phyloP scores from a whole-genome alignment of 2,888 invertebrate genomes.

The Dasypolia templi region DNA sequence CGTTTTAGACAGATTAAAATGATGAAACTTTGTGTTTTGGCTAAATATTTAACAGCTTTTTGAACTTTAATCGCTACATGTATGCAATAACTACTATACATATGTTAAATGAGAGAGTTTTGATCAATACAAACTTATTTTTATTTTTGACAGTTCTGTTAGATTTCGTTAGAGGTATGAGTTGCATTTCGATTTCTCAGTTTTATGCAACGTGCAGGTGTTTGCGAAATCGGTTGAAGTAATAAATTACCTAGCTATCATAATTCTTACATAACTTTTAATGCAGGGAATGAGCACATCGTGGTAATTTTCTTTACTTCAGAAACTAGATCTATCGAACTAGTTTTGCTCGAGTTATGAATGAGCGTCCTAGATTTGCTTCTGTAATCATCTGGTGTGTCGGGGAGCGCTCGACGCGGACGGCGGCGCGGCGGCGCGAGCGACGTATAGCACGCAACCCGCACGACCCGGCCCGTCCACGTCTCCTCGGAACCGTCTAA shows the following conservation, averaged over 20 bases:
- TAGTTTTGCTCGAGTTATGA: slow-evolving; percentile 84
- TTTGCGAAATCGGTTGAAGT: slow-evolving; percentile 31
- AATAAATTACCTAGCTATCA: slow-evolving; percentile 35
- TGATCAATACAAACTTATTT: slow-evolving; percentile 3
- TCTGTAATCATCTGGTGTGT: slow-evolving; percentile 80
- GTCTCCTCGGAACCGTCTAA: slow-evolving; percentile 79
- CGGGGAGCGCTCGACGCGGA: slow-evolving; percentile 61
- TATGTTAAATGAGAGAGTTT: slow-evolving; percentile 29
- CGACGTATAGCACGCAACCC: slow-evolving; percentile 8
- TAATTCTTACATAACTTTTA: slow-evolving; percentile 44
- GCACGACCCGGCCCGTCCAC: slow-evolving; percentile 35
- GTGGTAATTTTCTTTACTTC: slow-evolving; percentile 70
- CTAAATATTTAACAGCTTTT: slow-evolving; percentile 60
- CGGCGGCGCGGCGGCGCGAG: slow-evolving; percentile 23
- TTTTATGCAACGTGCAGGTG: slow-evolving; percentile 26
- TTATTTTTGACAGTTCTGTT: slow-evolving; percentile 8
- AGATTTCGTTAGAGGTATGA: slow-evolving; percentile 17
- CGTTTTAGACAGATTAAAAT: slow-evolving; percentile 69
- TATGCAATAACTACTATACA: slow-evolving; percentile 30
- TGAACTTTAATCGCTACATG: slow-evolving; percentile 65
- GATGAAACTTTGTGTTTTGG: slow-evolving; percentile 66
- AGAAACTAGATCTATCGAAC: slow-evolving; percentile 73
- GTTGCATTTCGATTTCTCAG: slow-evolving; percentile 24
- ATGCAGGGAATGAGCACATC: slow-evolving; percentile 49
- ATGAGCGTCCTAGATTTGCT: slow-evolving; percentile 83